Percentiles rank a stretch among this genome's conserved stretches.
These are phyloP conservation scores for Odontomyia ornata DNA, from an alignment of 2,888 invertebrate species.

Conservation along the genomic window DNA sequence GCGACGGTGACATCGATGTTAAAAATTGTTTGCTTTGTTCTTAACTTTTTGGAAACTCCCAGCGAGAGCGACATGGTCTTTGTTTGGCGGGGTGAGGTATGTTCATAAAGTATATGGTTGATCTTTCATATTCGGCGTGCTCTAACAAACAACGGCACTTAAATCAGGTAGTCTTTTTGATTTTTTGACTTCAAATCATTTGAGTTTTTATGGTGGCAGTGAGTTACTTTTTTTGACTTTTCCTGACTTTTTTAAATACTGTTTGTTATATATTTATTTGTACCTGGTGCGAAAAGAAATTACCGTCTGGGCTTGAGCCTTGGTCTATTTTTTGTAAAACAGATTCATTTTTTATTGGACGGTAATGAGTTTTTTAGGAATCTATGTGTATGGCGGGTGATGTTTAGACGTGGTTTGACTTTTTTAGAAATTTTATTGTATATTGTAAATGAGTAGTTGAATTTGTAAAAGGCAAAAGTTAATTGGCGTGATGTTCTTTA, in stretches of 20 bases:
- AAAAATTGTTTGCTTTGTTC: constrained; percentile 43
- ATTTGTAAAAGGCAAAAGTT: too few species aligned
- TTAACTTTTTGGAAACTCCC: constrained; percentile 44
- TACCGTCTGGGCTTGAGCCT: not conserved
- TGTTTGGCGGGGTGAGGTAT: not conserved
- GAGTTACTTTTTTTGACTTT: constrained; percentile 32
- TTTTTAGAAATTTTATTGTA: constrained; percentile 23
- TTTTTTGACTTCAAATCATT: not conserved
- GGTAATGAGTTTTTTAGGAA: constrained; percentile 12
- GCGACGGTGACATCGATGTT: constrained; percentile 9
- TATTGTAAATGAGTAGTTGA: not conserved
- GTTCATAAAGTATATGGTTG: not conserved
- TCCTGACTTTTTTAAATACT: constrained; percentile 40
- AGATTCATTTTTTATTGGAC: not conserved
- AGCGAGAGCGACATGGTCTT: not conserved
- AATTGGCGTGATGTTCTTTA: too few species aligned
- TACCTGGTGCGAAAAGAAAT: constrained; percentile 12
- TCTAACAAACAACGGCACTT: constrained; percentile 2
- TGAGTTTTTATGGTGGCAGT: constrained; percentile 12
- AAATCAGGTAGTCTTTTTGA: constrained; percentile 18
- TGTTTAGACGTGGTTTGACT: constrained; percentile 35
- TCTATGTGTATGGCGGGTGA: not conserved
- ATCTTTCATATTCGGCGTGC: not conserved
- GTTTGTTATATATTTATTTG: constrained; percentile 23
- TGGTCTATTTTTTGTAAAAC: constrained; percentile 5